Base-by-base conservation (phyloP, 2,888 invertebrate genomes). In the Morpho achilles region DNA sequence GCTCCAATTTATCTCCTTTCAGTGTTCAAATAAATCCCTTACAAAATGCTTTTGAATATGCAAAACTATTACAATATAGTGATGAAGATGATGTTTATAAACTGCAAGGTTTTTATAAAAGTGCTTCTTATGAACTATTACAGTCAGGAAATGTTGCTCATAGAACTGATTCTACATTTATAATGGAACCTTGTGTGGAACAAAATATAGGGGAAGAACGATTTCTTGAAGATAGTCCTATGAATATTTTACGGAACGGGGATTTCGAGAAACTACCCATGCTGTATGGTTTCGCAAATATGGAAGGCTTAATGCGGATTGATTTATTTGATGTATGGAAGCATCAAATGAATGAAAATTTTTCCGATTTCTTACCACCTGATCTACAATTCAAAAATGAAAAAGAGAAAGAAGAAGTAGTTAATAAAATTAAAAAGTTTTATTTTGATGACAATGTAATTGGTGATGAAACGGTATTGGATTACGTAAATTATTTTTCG, bases 361-460 rank as follows among this genome's bases (percentile, higher is more conserved):
- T 84, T 70, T 72, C 78, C 0, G 75, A 81, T 10, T 84, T 80
- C 56, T 49, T 84, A n/a, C 82, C 84, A 1, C 59, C 61, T 42
- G 76, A 82, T 54, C 64, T 84, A 4, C 56, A 70, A 10, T 82
- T 84, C 63, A 57, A 72, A 10, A 69, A 58, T 49, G 62, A 74
- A 0, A 60, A 65, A 3, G 69, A 79, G 61, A 78, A 68, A 62
- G 69, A 76, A 60, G 16, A 65, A 49, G 71, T 82, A 0, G 73
- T 74, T 0, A 53, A 68, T 9, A 22, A 52, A 39, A 59, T 82
- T 0, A 82, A 79, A 52, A 56, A 66, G 8, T 74, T 63, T 65
- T 80, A 79, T 67, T 82, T 82, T 62, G 79, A 76, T 7, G 60
- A 72, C 16, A 67, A 45, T 61, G 59, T 0, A 23, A 61, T 80